Evolutionary conservation across 2,797 vertebrate genomes (phyloP).

Genomic region (Pygocentrus nattereri): DNA sequence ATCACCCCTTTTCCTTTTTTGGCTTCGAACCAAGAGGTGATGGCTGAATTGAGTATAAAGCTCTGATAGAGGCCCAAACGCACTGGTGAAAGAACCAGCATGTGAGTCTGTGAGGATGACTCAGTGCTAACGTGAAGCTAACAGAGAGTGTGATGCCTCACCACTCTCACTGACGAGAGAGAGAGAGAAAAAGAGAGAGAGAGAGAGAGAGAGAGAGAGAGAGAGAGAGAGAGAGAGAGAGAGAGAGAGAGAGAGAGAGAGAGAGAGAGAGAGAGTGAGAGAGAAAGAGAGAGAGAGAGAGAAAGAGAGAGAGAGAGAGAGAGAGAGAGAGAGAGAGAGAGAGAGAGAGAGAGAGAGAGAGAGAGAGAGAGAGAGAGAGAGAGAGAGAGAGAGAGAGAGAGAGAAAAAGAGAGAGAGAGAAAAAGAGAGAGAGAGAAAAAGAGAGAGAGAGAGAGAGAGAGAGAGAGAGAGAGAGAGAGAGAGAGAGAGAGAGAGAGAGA

Average conservation of each 20-base stretch:
- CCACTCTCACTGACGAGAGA: slow-evolving; percentile 41
- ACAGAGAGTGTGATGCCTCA: slow-evolving; percentile 47
- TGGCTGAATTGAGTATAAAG: slow-evolving; percentile 25
- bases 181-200: slow-evolving; percentile 1
- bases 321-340: slow-evolving; percentile 38
- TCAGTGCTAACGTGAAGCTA: slow-evolving; percentile 29
- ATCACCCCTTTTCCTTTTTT: not conserved
- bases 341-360: slow-evolving; percentile 63
- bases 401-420: slow-evolving; percentile 45
- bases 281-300: slow-evolving; percentile 40
- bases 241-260: slow-evolving; percentile 1
- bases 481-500: slow-evolving; percentile 30
- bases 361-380: not conserved
- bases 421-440: too few relatives aligned
- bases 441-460: not conserved
- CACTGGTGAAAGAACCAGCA: slow-evolving; percentile 5
- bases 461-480: slow-evolving; percentile 27
- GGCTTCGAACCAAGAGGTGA: not conserved
- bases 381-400: too few relatives aligned
- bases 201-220: not conserved
- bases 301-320: slow-evolving; percentile 17
- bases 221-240: slow-evolving; percentile 10
- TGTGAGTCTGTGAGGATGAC: slow-evolving; percentile 47
- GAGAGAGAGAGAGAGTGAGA: slow-evolving; percentile 18
- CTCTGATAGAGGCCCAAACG: slow-evolving; percentile 7